Evolutionary conservation across 2,113 vertebrate genomes (phyloP).

Genomic region (Promerops cafer): DNA sequence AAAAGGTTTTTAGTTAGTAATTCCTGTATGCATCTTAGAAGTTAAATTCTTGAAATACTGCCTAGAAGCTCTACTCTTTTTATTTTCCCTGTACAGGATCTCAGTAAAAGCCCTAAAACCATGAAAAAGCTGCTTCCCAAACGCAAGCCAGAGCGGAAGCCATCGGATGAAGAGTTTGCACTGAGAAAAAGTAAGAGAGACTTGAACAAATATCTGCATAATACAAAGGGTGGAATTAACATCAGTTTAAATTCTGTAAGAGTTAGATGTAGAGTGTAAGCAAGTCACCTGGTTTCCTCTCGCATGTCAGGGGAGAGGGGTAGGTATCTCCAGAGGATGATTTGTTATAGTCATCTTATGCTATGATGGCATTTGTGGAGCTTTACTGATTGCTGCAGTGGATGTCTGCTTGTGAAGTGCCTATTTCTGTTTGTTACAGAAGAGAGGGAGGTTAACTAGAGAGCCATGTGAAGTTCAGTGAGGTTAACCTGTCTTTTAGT

Average conservation of each 20-base stretch:
- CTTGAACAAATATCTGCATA: neutral
- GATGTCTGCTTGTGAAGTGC: neutral
- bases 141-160: conserved; percentile 94
- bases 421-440: neutral
- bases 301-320: neutral
- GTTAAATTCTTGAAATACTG: neutral
- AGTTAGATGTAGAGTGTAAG: neutral
- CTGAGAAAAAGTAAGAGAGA: conserved; percentile 89
- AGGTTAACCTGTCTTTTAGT: neutral
- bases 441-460: neutral
- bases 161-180: conserved; percentile 96
- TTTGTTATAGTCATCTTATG: neutral
- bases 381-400: neutral
- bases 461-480: neutral
- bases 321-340: neutral
- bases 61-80: neutral
- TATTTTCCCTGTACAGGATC: conserved; percentile 74
- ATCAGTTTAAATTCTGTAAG: neutral
- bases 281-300: neutral
- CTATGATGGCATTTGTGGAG: neutral
- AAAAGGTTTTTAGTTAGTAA: neutral
- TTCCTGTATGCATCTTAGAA: neutral
- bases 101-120: conserved; percentile 98
- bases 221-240: neutral
- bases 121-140: conserved; percentile 98